Percentiles rank a stretch among this genome's conserved stretches.
Conservation (phyloP, 2,888 invertebrate genomes). For the Agrotis ipsilon region DNA sequence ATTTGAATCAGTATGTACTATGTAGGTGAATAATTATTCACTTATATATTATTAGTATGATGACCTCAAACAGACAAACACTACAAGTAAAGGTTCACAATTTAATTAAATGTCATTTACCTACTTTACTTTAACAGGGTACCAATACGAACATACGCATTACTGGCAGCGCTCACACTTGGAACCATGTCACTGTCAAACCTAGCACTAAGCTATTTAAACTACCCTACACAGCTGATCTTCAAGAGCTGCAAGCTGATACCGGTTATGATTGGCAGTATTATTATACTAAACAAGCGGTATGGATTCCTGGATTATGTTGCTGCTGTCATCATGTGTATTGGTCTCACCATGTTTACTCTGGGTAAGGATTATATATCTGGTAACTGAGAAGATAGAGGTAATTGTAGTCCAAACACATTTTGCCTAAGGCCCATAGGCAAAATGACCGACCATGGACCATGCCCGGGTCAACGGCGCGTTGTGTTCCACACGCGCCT, state of each 20-base stretch:
- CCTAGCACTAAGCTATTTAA: slow-evolving; percentile 97
- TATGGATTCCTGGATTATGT: slow-evolving; percentile 96
- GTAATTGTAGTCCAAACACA: too few species aligned
- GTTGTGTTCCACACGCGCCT: too few species aligned
- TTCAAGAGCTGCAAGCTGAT: slow-evolving; percentile 99
- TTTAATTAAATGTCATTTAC: neutral
- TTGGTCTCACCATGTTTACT: slow-evolving; percentile 97
- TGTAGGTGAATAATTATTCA: too few species aligned
- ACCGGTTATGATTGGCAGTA: slow-evolving; percentile 98
- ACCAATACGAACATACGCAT: slow-evolving; percentile 94
- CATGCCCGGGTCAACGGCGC: too few species aligned
- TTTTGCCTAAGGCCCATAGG: too few species aligned
- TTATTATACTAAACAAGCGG: slow-evolving; percentile 97
- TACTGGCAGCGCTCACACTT: slow-evolving; percentile 96
- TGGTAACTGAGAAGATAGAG: too few species aligned
- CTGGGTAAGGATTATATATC: too few species aligned
- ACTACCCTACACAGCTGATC: slow-evolving; percentile 99
- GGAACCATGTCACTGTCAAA: slow-evolving; percentile 99
- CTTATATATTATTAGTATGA: too few species aligned
- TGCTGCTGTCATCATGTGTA: slow-evolving; percentile 96
- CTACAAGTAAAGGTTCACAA: too few species aligned
- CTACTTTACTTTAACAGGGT: slow-evolving; percentile 94
- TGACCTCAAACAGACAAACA: too few species aligned
- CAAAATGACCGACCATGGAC: too few species aligned
- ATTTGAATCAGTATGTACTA: too few species aligned